Conservation (phyloP, 2,113 vertebrate genomes). For the Mionectes macconnelli region DNA sequence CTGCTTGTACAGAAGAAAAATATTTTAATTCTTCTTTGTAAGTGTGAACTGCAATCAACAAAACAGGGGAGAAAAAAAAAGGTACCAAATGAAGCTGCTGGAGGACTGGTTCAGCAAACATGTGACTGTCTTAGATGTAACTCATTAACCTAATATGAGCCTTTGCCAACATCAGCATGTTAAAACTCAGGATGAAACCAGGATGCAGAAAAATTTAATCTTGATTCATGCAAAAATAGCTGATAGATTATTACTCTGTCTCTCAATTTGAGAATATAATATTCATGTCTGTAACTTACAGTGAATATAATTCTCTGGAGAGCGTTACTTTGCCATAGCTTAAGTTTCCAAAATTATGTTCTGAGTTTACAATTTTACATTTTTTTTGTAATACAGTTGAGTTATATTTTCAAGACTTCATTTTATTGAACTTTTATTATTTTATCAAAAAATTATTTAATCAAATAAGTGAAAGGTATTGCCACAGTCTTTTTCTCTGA, state of each 20-base stretch:
- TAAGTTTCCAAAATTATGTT: not conserved
- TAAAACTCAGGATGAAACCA: not conserved
- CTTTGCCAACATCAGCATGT: not conserved
- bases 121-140: not conserved
- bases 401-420: not conserved
- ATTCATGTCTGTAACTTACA: not conserved
- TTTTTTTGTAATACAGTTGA: not conserved
- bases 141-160: not conserved
- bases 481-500: rapidly evolving
- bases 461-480: not conserved
- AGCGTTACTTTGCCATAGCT: not conserved
- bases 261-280: not conserved
- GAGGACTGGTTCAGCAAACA: not conserved
- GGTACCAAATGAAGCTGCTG: not conserved
- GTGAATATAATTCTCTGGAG: not conserved
- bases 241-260: not conserved
- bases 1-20: not conserved
- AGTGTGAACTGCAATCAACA: not conserved
- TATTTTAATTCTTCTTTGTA: not conserved
- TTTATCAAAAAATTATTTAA: not conserved
- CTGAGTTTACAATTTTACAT: not conserved
- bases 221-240: not conserved
- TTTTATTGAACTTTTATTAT: not conserved
- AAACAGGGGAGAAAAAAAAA: not conserved
- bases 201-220: not conserved